These are phyloP conservation scores for Gallinago paraguaiae DNA, from an alignment of 2,113 vertebrate species.

Conservation along the genomic window DNA sequence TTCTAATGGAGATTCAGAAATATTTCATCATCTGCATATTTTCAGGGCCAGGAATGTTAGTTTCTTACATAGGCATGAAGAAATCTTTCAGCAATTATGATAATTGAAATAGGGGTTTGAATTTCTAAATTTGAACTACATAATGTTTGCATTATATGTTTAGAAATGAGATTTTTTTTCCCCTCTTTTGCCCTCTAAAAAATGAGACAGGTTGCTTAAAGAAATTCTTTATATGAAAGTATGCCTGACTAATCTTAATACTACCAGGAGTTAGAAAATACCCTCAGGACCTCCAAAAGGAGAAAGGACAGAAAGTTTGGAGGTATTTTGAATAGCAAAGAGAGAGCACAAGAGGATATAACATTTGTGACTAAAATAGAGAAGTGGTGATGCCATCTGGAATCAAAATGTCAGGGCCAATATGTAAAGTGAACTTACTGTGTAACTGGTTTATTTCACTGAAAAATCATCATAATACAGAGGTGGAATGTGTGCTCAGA, in stretches of 20 bases:
- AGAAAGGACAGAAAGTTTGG: neutral
- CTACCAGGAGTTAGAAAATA: neutral
- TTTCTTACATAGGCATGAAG: neutral
- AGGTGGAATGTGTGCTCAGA: neutral
- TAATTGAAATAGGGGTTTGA: neutral
- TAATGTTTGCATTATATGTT: neutral
- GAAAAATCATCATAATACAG: neutral
- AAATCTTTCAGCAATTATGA: neutral
- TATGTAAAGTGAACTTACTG: neutral
- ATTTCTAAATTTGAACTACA: neutral
- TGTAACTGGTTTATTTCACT: neutral
- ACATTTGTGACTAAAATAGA: neutral
- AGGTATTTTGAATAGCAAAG: neutral
- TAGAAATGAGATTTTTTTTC: neutral
- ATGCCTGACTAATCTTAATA: neutral
- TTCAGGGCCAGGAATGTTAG: neutral
- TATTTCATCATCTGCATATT: slow-evolving; percentile 15
- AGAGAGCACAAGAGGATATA: neutral
- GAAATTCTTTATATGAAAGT: neutral
- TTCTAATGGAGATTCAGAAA: slow-evolving; percentile 33
- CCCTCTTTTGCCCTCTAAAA: neutral
- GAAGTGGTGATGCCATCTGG: neutral
- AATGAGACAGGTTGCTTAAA: neutral
- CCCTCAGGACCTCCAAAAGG: neutral
- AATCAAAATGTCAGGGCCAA: accelerated